A percentile compares a stretch with the other conserved stretches of the same genome.
phyloP scores from a whole-genome alignment of 2,113 vertebrate genomes.

The Camelus bactrianus region DNA sequence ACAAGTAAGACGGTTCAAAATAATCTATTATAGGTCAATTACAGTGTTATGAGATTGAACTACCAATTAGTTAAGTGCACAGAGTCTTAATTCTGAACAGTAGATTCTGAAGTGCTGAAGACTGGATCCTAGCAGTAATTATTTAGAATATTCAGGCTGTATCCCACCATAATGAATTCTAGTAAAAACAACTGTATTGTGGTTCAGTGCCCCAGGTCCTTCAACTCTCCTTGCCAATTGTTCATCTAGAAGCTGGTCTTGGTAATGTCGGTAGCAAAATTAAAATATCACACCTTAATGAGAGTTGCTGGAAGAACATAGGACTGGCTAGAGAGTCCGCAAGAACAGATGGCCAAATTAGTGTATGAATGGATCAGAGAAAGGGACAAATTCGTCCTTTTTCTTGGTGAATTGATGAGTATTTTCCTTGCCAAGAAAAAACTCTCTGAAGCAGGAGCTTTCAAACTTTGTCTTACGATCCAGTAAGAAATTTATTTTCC shows the following conservation, averaged over 20 bases:
- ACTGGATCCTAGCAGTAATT: neutral
- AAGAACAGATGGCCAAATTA: neutral
- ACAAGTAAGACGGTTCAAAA: conserved; percentile 84
- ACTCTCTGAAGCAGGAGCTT: neutral
- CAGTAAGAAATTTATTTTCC: conserved; percentile 39
- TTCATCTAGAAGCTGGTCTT: conserved; percentile 24
- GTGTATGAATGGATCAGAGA: neutral
- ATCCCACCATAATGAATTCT: neutral
- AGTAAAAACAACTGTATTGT: neutral
- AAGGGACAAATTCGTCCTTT: conserved; percentile 11
- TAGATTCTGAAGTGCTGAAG: conserved; percentile 43
- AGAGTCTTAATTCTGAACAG: neutral
- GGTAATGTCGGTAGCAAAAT: conserved; percentile 20
- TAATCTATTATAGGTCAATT: neutral
- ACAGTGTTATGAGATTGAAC: neutral
- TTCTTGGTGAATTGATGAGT: conserved; percentile 1
- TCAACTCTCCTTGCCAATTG: neutral
- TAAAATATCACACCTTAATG: neutral
- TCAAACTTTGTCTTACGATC: neutral
- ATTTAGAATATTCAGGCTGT: neutral
- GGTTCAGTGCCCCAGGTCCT: neutral
- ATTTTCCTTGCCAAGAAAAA: neutral
- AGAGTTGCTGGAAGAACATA: neutral
- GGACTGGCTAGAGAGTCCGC: neutral
- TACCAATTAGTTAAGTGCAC: neutral